A percentile compares a stretch with the other conserved stretches of the same genome.
These are phyloP conservation scores for Lepus europaeus DNA, from an alignment of 2,113 vertebrate genomes.

Conservation along the genomic window DNA sequence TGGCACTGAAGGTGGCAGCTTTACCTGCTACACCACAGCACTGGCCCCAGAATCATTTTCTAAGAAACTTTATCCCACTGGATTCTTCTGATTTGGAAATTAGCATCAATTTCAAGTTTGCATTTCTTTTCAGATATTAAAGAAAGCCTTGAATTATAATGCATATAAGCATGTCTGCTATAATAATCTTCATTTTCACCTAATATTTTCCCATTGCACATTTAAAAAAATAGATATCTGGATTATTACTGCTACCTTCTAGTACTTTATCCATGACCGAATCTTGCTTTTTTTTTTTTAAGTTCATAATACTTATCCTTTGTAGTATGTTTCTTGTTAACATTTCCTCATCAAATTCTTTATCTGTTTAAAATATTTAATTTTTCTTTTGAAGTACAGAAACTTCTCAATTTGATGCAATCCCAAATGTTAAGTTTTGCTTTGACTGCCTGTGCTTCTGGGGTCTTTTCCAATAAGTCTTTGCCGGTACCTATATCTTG, in stretches of 20 bases:
- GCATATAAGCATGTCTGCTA: not conserved
- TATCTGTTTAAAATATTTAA: not conserved
- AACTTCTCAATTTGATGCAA: no score
- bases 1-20: no score
- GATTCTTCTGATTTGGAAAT: not conserved
- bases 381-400: not conserved
- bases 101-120: not conserved
- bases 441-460: no score
- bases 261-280: not conserved
- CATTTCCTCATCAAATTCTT: not conserved
- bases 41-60: not conserved
- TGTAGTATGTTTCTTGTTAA: not conserved
- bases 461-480: no score
- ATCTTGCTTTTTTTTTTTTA: not conserved
- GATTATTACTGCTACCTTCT: not conserved
- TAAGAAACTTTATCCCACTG: not conserved
- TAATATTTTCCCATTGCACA: not conserved
- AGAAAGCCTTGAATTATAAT: not conserved
- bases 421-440: no score
- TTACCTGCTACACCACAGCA: no score
- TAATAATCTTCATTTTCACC: not conserved
- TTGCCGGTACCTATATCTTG: no score
- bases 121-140: not conserved
- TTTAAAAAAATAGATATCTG: slow-evolving; percentile 70
- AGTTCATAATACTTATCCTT: not conserved